Conservation (phyloP, 2,888 invertebrate genomes). For the Helobdella robusta region DNA sequence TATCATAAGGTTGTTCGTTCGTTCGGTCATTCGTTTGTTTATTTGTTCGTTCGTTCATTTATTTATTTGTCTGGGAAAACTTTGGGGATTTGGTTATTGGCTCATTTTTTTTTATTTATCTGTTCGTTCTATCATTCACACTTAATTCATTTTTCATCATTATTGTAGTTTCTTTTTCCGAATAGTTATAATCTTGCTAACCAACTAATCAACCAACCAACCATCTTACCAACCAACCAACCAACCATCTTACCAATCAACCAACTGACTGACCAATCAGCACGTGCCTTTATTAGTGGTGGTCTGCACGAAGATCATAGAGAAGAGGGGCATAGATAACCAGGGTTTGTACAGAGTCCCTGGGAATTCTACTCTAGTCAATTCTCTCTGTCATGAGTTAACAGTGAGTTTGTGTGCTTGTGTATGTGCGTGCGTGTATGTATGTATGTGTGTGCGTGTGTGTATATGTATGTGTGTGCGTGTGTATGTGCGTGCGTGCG, state of each 20-base stretch:
- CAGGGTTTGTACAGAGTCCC: constrained; percentile 16
- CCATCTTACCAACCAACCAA: background rate
- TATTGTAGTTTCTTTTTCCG: no score
- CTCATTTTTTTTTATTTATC: background rate
- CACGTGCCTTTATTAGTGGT: background rate
- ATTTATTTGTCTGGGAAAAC: background rate
- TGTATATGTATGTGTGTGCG: background rate
- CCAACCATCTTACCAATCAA: background rate
- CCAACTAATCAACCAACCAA: no score
- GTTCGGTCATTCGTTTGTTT: background rate
- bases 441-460: constrained; percentile 1
- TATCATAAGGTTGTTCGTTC: background rate
- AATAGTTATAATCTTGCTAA: no score
- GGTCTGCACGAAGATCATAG: constrained; percentile 16
- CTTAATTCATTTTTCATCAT: background rate
- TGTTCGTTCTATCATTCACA: background rate
- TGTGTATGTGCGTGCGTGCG: no score
- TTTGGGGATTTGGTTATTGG: background rate
- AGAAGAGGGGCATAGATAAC: constrained; percentile 11
- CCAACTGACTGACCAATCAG: background rate
- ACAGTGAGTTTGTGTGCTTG: background rate
- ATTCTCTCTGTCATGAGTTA: constrained; percentile 8
- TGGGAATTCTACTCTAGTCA: constrained; percentile 13
- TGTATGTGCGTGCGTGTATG: constrained; percentile 7
- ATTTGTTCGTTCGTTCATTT: background rate